These are phyloP conservation scores for Sminthurinus aureus DNA, from an alignment of 2,888 invertebrate species.

Conservation along the genomic window DNA sequence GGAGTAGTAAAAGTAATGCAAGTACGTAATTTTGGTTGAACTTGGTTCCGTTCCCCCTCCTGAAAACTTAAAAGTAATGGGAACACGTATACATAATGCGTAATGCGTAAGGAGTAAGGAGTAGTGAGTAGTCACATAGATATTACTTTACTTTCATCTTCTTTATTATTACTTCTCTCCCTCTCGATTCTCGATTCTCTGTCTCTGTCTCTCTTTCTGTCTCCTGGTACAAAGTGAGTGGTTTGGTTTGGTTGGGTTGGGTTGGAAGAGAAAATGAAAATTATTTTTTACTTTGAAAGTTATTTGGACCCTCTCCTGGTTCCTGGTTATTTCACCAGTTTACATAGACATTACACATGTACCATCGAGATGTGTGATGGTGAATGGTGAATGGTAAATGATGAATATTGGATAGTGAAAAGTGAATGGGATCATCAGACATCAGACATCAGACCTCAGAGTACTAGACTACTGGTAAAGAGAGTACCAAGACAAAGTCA, in stretches of 20 bases:
- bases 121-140: no score
- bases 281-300: neutral
- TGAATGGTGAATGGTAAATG: no score
- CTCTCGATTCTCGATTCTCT: neutral
- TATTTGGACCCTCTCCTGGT: neutral
- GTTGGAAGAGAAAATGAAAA: neutral
- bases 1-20: no score
- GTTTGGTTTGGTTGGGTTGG: neutral
- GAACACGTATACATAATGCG: no score
- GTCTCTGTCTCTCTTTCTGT: conserved; percentile 14
- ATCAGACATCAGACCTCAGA: no score
- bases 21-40: no score
- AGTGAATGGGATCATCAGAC: neutral
- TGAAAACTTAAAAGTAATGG: no score
- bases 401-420: no score
- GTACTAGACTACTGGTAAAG: no score
- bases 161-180: neutral
- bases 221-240: neutral
- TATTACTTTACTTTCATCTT: conserved; percentile 4
- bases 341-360: no score
- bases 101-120: no score
- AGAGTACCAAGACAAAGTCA: neutral
- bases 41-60: no score
- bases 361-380: neutral
- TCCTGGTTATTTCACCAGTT: neutral